A percentile compares a stretch with the other conserved stretches of the same genome.
phyloP scores from a whole-genome alignment of 2,113 vertebrate genomes.

The Theropithecus gelada region DNA sequence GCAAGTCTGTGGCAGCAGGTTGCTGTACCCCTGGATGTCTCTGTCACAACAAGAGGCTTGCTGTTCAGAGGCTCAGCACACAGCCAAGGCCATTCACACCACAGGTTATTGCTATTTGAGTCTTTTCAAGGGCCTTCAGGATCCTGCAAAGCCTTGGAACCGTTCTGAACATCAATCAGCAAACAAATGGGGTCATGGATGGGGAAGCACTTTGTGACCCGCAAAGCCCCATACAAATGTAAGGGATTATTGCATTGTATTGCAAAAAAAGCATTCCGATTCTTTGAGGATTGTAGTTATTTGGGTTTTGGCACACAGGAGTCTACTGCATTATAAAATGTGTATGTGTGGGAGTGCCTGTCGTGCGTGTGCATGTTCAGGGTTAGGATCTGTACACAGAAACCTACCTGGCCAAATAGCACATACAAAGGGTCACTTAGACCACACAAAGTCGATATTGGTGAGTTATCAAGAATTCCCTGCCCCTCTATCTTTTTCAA shows the following conservation, averaged over 20 bases:
- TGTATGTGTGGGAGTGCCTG: not conserved
- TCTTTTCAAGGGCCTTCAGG: not conserved
- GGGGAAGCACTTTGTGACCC: constrained; percentile 26
- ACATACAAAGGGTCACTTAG: not conserved
- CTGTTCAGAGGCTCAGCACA: not conserved
- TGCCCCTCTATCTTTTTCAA: not conserved
- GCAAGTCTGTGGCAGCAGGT: not conserved
- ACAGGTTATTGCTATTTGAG: not conserved
- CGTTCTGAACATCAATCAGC: constrained; percentile 26
- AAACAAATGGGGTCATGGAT: constrained; percentile 31
- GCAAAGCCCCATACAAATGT: constrained; percentile 2
- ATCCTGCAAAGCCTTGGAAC: not conserved
- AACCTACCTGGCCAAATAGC: not conserved
- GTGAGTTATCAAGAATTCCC: not conserved
- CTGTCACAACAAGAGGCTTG: not conserved
- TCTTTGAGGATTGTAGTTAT: not conserved
- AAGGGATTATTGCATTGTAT: not conserved
- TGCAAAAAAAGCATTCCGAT: constrained; percentile 5
- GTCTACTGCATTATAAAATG: constrained; percentile 35
- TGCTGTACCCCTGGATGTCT: not conserved
- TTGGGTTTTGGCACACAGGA: constrained; percentile 42
- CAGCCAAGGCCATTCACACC: not conserved
- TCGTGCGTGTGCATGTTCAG: not conserved
- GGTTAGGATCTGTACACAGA: not conserved
- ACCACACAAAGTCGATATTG: not conserved